phyloP scores from a whole-genome alignment of 2,113 vertebrate genomes.

The Pedetes capensis region DNA sequence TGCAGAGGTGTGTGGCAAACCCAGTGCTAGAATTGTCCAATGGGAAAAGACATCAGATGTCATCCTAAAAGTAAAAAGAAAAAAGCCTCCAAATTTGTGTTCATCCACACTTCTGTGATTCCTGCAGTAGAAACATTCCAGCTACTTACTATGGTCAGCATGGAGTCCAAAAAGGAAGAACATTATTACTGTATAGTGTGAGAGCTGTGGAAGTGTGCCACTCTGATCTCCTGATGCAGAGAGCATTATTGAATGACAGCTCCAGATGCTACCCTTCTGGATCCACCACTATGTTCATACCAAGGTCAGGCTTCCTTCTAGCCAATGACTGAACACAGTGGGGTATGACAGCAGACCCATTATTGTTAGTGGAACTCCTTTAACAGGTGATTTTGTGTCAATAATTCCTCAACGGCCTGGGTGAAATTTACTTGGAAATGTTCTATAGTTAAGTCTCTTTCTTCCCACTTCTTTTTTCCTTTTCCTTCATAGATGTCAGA shows the following conservation, averaged over 20 bases:
- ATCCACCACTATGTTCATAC: too few species aligned
- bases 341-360: not conserved
- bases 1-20: not conserved
- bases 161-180: not conserved
- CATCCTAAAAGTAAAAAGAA: not conserved
- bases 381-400: not conserved
- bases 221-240: not conserved
- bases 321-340: not conserved
- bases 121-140: not conserved
- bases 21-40: not conserved
- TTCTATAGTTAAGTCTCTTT: not conserved
- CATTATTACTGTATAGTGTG: not conserved
- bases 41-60: not conserved
- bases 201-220: not conserved
- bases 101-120: not conserved
- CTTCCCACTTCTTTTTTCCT: not conserved
- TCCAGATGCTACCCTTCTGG: too few species aligned
- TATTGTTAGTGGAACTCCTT: not conserved
- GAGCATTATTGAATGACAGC: not conserved
- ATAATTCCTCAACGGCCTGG: not conserved
- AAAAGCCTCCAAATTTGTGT: not conserved
- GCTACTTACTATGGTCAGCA: not conserved
- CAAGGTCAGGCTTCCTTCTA: not conserved
- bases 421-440: not conserved
- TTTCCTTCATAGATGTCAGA: too few species aligned